Evolutionary conservation across 1,140 invertebrate genomes (phyloP), one percentile per base, ranked within the genome.

Genomic region (Plodia interpunctella): DNA sequence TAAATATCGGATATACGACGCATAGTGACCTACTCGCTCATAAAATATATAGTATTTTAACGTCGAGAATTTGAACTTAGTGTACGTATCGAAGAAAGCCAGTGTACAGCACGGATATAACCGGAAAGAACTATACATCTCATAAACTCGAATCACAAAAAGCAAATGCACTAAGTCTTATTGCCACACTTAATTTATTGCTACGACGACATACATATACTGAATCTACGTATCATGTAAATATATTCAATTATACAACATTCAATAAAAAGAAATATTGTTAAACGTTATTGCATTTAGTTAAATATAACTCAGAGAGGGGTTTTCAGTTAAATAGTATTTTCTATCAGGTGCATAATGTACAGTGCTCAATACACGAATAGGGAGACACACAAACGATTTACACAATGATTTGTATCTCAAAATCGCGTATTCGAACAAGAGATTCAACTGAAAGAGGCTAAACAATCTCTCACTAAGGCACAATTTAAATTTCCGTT

Each of bases 151-250:
- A 82, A 71, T 83, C 79, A 84, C 79, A 67, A 85, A 32, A 88
- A 88, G 86, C 83, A 81, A 84, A 82, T 77, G 73, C 76, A 78
- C 83, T 87, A 86, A 62, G 76, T 70, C 76, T 88, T 88, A 88
- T 87, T 88, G 83, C 86, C 81, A 87, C 78, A 75, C 84, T 86
- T 85, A 88, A 44, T 76, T 88, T 88, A 88, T 88, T 88, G 84
- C 86, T 88, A 88, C 83, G 71, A 88, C 83, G 71, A 88, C 83
- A 85, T 83, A 79, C 72, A 83, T 74, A 78, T 79, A 80, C 71
- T 57, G 69, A 17, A 62, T 71, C 81, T 87, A 88, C 74, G 63
- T 80, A 71, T 74, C 74, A 75, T 87, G 75, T 86, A 88, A 83
- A 87, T 85, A 87, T 85, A 81, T 74, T 80, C 64, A 74, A 77